Conservation (phyloP, 1,140 invertebrate genomes). For the Neodiprion lecontei region DNA sequence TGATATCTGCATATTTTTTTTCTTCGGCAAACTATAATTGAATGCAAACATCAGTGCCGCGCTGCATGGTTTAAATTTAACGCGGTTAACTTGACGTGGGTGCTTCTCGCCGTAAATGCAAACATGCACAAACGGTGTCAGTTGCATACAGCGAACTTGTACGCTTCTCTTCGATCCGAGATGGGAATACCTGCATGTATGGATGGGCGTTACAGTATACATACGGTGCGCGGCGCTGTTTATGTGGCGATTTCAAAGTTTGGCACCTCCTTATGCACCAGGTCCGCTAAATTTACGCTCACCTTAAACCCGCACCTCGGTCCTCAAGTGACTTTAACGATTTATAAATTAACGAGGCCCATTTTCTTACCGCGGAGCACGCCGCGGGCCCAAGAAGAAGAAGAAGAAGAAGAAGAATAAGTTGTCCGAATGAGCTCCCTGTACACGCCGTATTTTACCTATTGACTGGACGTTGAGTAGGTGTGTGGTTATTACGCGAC, state of each 20-base stretch:
- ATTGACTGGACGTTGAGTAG: background rate
- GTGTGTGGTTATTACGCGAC: background rate
- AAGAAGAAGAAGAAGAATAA: background rate
- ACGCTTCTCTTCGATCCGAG: no score
- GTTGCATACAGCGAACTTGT: no score
- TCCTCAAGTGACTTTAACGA: background rate
- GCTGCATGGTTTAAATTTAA: no score
- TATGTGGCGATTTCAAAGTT: conserved; percentile 2
- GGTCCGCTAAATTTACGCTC: background rate
- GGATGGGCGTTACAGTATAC: no score
- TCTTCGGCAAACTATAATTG: no score
- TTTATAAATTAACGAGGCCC: conserved; percentile 7
- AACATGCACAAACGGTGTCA: no score
- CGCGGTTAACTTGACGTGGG: background rate
- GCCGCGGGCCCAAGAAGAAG: no score
- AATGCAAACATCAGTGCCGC: no score
- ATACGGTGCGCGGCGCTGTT: background rate
- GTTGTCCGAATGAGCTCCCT: background rate
- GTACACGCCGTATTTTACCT: background rate
- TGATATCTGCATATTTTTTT: no score
- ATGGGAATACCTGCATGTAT: no score
- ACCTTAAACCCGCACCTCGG: conserved; percentile 6
- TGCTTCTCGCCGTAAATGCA: conserved; percentile 10
- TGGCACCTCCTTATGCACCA: background rate
- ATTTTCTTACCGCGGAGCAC: background rate